A percentile compares a stretch with the other conserved stretches of the same genome.
Conservation (phyloP, 92 coral and sea anemone species). For the Porites evermanni region DNA sequence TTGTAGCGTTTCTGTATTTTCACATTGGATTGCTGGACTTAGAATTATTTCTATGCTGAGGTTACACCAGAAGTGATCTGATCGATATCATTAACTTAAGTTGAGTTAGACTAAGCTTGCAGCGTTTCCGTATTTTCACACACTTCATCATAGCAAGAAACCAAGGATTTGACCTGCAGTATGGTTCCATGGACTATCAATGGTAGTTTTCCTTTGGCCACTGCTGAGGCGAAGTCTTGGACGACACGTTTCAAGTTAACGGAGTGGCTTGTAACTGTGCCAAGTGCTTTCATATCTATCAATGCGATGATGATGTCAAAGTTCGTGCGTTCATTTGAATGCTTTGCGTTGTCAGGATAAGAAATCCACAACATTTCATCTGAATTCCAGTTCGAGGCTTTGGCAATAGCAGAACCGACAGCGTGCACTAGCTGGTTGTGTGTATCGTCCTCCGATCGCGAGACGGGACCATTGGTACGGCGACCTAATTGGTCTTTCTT, state of each 20-base stretch:
- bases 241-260: conserved; percentile 47
- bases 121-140: conserved; percentile 53
- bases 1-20: conserved; percentile 31
- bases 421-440: conserved; percentile 50
- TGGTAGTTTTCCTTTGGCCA: conserved; percentile 36
- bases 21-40: conserved; percentile 15
- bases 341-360: conserved; percentile 32
- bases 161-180: conserved; percentile 65
- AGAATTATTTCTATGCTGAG: no score
- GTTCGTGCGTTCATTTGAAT: background rate
- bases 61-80: no score
- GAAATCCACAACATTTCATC: conserved; percentile 63
- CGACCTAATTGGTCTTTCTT: conserved; percentile 5
- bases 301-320: conserved; percentile 44
- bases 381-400: conserved; percentile 54
- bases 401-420: conserved; percentile 60
- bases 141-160: conserved; percentile 49
- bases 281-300: conserved; percentile 64
- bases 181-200: conserved; percentile 42
- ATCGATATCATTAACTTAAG: no score
- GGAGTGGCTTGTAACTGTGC: conserved; percentile 15
- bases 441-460: conserved; percentile 48
- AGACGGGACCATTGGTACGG: conserved; percentile 44
- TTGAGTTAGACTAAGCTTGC: background rate
- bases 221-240: conserved; percentile 45